These are phyloP conservation scores for Minunthozetes semirufus DNA, from an alignment of 2,888 invertebrate genomes.

Conservation along the genomic window DNA sequence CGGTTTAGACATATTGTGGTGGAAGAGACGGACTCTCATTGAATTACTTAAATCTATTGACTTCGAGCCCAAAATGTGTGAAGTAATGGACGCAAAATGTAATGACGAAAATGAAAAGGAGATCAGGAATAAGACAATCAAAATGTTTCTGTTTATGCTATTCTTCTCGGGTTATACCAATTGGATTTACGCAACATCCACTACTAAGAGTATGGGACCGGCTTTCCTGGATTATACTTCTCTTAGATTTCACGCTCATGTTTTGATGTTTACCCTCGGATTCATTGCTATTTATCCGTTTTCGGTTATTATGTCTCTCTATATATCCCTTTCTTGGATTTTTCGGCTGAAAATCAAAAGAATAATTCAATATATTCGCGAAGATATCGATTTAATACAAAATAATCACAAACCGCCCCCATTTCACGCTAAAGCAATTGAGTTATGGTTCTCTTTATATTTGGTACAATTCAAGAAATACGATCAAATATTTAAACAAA, in stretches of 20 bases:
- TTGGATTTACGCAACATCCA: too few species aligned
- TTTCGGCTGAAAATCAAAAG: not conserved
- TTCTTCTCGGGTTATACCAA: not conserved
- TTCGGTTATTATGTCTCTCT: not conserved
- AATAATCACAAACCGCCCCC: not conserved
- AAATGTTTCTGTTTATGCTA: not conserved
- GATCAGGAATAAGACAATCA: not conserved
- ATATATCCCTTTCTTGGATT: constrained; percentile 10
- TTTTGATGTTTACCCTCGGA: not conserved
- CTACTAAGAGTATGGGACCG: not conserved
- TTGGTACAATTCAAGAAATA: not conserved
- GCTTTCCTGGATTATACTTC: not conserved
- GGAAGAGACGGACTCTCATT: not conserved
- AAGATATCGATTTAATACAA: not conserved
- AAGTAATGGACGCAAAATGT: not conserved
- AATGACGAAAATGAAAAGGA: not conserved
- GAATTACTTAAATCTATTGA: not conserved
- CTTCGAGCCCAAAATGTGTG: not conserved
- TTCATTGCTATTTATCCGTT: not conserved
- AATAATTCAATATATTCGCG: not conserved
- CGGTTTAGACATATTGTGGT: not conserved
- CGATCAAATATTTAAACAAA: not conserved
- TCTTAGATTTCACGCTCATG: not conserved
- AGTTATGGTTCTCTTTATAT: not conserved
- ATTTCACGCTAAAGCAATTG: not conserved